Base-by-base conservation (phyloP, 92 coral and sea anemone genomes). In the Phenganax subtilis region DNA sequence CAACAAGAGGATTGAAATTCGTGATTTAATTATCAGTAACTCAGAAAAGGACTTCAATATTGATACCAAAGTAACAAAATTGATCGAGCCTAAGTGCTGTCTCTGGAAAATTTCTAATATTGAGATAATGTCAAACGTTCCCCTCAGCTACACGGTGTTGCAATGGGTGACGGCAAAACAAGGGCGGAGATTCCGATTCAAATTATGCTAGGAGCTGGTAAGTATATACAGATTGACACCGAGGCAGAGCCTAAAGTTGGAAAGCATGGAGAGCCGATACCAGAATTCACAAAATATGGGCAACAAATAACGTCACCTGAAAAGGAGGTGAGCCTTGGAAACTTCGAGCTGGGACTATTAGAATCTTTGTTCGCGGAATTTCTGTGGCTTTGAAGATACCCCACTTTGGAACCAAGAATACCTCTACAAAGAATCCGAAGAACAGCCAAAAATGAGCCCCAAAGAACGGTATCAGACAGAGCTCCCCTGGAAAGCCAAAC, bases 181-280 rank as follows among this genome's bases (percentile, higher is more conserved):
- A 86, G 77, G 62, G 28, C 76, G 31, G 75, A 55, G 62, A 66
- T 84, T 16, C 89, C 85, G 12, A 85, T 89, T 44, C 87, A 86
- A 65, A 59, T 86, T 11, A 73, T 86, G 55, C 84, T 89, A 70
- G 89, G 86, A 27, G 78, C 87, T n/a, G 71, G 87, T 7, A 86
- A 86, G 60, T 86, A 86, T 30, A 84, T 86, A 57, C 20, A 77
- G 71, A 76, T 65, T 25, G 77, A 69, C 44, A 77, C 77, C 68
- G 83, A 28, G 10, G 31, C 80, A 37, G 44, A 52, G 66, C 86
- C 86, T 0, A 63, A 54, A 30, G 55, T 82, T 3, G 85, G 85
- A 6, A 10, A 7, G 7, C 58, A 67, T 14, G 91, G 91, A 12
- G 85, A 88, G 62, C 91, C 91, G 6, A 78, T 85, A 0, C 75